phyloP scores from a whole-genome alignment of 2,797 vertebrate species.

The Pelochelys cantorii region DNA sequence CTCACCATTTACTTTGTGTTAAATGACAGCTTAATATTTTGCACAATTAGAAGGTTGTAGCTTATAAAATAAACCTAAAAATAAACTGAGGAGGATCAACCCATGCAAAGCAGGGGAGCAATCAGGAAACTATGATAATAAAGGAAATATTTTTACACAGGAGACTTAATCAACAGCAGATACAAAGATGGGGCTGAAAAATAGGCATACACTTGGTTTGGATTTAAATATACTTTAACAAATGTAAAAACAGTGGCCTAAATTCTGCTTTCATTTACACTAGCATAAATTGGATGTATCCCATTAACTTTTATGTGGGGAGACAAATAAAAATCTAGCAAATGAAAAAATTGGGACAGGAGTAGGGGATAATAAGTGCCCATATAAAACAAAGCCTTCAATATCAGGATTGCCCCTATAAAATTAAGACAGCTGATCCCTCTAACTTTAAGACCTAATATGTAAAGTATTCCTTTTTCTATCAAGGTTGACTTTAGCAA shows the following conservation, averaged over 20 bases:
- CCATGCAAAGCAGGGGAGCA: neutral
- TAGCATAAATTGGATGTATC: neutral
- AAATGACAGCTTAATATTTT: neutral
- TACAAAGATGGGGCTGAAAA: constrained; percentile 41
- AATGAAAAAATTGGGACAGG: neutral
- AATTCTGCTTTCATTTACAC: neutral
- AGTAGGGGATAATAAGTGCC: neutral
- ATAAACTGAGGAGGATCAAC: neutral
- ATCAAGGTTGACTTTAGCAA: neutral
- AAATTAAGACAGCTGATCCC: neutral
- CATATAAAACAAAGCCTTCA: neutral
- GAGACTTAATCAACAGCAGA: neutral
- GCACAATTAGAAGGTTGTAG: neutral
- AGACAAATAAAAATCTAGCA: neutral
- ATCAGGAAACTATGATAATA: constrained; percentile 23
- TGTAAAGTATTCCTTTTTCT: neutral
- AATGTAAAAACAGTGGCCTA: neutral
- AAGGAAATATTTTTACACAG: constrained; percentile 10
- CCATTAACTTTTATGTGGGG: neutral
- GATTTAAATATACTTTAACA: neutral
- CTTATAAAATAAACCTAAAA: neutral
- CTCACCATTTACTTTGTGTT: neutral
- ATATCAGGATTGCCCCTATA: neutral
- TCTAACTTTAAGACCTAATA: accelerated
- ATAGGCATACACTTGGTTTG: neutral